Evolutionary conservation across 2,888 invertebrate species (phyloP).

Genomic region (Ecdyonurus torrentis): DNA sequence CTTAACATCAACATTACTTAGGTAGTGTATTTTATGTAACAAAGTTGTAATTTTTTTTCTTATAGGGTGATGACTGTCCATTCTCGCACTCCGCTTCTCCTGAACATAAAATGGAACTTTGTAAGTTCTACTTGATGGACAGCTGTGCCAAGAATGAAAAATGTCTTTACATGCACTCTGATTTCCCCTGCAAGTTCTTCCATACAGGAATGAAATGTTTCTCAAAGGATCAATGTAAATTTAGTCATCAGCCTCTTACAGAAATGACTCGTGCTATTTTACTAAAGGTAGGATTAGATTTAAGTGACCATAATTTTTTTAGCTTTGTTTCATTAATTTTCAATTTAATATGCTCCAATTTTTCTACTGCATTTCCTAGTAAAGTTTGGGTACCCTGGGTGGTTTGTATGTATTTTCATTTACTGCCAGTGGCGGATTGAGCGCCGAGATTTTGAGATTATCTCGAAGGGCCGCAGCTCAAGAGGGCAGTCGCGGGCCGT

Average conservation of each 20-base stretch:
- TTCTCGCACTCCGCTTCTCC: constrained; percentile 71
- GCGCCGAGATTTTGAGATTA: no score
- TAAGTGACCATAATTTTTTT: no score
- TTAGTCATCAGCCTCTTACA: constrained; percentile 74
- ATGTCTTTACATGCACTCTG: constrained; percentile 91
- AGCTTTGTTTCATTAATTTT: no score
- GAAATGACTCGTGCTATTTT: constrained; percentile 50
- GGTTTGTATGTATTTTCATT: no score
- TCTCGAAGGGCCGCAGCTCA: no score
- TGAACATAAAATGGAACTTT: constrained; percentile 79
- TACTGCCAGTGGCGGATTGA: no score
- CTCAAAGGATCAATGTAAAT: constrained; percentile 72
- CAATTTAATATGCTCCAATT: no score
- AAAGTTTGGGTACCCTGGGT: no score
- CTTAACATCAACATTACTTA: neutral
- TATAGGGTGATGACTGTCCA: constrained; percentile 60
- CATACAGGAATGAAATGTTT: constrained; percentile 82
- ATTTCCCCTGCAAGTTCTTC: constrained; percentile 94
- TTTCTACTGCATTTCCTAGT: no score
- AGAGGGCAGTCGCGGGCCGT: no score
- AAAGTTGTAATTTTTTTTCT: neutral
- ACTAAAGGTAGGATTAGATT: constrained; percentile 24
- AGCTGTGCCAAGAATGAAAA: constrained; percentile 90
- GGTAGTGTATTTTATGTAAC: neutral
- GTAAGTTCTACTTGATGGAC: constrained; percentile 92